Conservation (phyloP, 2,113 vertebrate species). For the Forbesichthys agassizii region DNA sequence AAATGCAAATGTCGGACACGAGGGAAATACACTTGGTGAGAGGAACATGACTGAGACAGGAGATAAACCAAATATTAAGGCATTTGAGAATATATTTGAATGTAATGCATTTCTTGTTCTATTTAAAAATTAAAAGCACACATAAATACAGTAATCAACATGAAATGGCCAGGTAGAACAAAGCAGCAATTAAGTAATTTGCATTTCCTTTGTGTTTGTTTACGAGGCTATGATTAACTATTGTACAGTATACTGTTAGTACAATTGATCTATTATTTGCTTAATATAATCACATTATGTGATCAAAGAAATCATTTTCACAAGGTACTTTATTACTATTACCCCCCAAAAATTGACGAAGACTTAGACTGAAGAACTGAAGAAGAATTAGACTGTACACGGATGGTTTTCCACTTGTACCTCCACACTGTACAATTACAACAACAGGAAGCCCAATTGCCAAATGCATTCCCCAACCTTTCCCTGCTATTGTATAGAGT, state of each 20-base stretch:
- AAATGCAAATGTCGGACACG: slow-evolving; percentile 1
- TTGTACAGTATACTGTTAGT: too few relatives aligned
- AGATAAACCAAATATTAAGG: background rate
- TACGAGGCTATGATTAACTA: background rate
- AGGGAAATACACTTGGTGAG: background rate
- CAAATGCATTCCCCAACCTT: background rate
- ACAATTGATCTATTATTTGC: background rate
- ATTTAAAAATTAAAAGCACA: background rate
- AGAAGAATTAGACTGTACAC: background rate
- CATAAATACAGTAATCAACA: slow-evolving; percentile 7
- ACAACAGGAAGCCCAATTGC: slow-evolving; percentile 9
- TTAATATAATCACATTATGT: background rate
- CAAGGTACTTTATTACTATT: background rate
- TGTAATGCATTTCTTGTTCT: too few relatives aligned
- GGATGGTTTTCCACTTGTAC: slow-evolving; percentile 1
- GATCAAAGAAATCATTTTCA: background rate
- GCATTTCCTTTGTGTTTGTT: slow-evolving; percentile 4
- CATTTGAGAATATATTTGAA: too few relatives aligned
- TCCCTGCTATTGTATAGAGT: background rate
- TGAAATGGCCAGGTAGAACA: background rate
- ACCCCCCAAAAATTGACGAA: background rate
- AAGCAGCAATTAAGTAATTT: background rate
- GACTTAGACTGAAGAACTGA: background rate
- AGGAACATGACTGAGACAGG: background rate
- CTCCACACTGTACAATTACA: background rate